These are phyloP conservation scores for Myotis planiceps DNA, from an alignment of 2,797 vertebrate species.

Conservation along the genomic window DNA sequence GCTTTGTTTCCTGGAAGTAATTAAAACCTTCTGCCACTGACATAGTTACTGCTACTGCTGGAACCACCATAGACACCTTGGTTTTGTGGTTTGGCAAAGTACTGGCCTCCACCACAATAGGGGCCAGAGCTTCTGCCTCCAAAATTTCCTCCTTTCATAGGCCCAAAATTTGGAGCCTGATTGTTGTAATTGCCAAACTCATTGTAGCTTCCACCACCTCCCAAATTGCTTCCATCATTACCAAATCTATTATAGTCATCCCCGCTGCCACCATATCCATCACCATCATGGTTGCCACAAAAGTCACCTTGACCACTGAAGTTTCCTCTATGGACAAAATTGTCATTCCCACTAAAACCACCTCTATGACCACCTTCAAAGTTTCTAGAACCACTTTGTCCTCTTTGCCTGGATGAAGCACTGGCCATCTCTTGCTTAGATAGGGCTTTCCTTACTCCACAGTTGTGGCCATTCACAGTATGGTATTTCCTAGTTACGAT, in stretches of 20 bases:
- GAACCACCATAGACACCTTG: background rate
- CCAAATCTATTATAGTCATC: background rate
- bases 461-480: background rate
- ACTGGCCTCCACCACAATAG: background rate
- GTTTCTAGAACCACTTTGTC: background rate
- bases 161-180: background rate
- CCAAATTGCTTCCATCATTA: background rate
- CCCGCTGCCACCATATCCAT: background rate
- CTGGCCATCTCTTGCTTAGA: background rate
- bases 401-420: background rate
- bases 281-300: background rate
- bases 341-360: background rate
- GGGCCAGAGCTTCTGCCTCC: background rate
- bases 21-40: background rate
- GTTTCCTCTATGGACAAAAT: background rate
- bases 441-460: background rate
- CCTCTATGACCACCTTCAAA: background rate
- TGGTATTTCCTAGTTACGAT: background rate
- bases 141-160: background rate
- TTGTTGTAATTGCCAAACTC: background rate
- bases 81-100: background rate
- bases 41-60: background rate
- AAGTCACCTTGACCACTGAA: background rate
- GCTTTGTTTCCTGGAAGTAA: constrained; percentile 91
- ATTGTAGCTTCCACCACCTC: background rate